Evolutionary conservation across 2,797 vertebrate genomes (phyloP).

Genomic region (Phylloscopus collybita): DNA sequence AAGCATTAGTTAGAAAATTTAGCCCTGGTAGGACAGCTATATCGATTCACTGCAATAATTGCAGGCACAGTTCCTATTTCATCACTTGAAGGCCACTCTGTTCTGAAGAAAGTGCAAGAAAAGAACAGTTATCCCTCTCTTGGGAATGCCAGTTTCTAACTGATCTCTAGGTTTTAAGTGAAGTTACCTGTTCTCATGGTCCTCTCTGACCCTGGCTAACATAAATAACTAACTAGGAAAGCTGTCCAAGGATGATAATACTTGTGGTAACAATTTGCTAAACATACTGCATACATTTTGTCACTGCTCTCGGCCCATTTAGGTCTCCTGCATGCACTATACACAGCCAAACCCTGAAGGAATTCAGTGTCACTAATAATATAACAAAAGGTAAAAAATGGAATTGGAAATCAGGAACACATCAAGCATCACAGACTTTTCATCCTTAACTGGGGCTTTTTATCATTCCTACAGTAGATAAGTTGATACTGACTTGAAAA

Average conservation of each 20-base stretch:
- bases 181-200: neutral
- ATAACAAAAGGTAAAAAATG: neutral
- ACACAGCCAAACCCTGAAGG: neutral
- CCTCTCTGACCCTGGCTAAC: neutral
- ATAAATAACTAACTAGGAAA: neutral
- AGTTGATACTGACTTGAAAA: neutral
- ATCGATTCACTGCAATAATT: neutral
- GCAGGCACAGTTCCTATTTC: neutral
- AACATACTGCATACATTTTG: neutral
- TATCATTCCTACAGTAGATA: neutral
- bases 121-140: neutral
- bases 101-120: neutral
- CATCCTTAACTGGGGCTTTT: neutral
- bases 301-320: neutral
- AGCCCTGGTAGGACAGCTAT: neutral
- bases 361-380: neutral
- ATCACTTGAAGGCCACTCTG: neutral
- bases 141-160: neutral
- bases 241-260: neutral
- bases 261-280: neutral
- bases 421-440: neutral
- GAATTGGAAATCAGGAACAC: neutral
- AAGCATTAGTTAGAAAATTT: neutral
- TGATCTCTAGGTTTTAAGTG: neutral
- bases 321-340: neutral